Conservation (phyloP, 2,888 invertebrate species). For the Folsomia manolachei region DNA sequence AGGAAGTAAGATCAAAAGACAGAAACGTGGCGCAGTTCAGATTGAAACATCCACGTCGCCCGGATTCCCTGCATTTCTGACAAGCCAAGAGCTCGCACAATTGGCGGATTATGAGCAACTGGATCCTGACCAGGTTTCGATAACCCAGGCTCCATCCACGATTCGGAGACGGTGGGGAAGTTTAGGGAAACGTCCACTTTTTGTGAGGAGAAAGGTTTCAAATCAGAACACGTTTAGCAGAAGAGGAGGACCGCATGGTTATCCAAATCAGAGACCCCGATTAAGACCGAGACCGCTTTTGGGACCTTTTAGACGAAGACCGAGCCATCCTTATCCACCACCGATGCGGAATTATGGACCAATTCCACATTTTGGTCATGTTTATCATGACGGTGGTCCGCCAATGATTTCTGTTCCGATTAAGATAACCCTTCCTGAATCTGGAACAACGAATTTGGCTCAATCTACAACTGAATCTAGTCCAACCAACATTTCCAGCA, state of each 20-base stretch:
- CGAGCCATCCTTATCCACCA: too few relatives aligned
- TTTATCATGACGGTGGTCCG: too few relatives aligned
- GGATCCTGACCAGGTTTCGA: background rate
- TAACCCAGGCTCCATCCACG: background rate
- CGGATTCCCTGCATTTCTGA: slow-evolving; percentile 31
- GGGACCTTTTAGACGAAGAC: slow-evolving; percentile 2
- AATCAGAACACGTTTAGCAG: slow-evolving; percentile 6
- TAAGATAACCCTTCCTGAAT: too few relatives aligned
- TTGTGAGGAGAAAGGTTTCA: background rate
- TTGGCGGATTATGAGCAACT: background rate
- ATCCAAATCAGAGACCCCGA: background rate
- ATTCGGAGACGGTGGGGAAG: background rate
- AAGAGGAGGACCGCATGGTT: slow-evolving; percentile 21
- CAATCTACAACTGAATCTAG: slow-evolving; percentile 18
- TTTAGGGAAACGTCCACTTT: slow-evolving; percentile 14
- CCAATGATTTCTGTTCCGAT: too few relatives aligned
- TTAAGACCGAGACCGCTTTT: slow-evolving; percentile 5
- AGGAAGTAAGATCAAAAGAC: background rate
- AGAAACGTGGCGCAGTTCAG: background rate
- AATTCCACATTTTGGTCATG: too few relatives aligned
- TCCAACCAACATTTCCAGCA: slow-evolving; percentile 22
- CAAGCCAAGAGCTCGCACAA: slow-evolving; percentile 23
- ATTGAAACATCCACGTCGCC: slow-evolving; percentile 20
- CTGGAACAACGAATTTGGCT: too few relatives aligned
- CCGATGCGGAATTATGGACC: background rate